Conservation (phyloP, 1,140 invertebrate species). For the Diuraphis noxia region DNA sequence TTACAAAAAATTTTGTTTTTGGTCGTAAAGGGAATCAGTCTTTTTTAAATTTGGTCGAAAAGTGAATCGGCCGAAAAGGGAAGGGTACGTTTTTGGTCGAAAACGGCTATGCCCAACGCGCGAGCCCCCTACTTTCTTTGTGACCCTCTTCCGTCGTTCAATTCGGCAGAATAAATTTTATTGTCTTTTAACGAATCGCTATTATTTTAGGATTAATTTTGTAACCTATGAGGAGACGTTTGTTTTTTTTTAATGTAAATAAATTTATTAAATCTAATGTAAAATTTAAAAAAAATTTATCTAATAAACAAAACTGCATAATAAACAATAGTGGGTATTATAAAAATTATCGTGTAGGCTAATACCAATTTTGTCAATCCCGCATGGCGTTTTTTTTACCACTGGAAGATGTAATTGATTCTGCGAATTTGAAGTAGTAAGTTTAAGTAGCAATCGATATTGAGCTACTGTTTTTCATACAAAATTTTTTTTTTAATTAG, state of each 20-base stretch:
- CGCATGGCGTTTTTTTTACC: too few species aligned
- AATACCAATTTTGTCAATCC: too few species aligned
- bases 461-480: neutral
- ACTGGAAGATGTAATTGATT: too few species aligned
- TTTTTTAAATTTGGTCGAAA: too few species aligned
- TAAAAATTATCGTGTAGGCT: too few species aligned
- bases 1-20: too few species aligned
- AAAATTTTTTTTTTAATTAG: neutral
- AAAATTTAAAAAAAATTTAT: neutral
- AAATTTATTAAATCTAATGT: neutral
- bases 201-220: neutral
- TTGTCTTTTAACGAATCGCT: neutral
- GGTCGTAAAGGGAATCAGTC: too few species aligned
- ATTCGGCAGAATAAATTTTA: neutral
- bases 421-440: too few species aligned
- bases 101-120: too few species aligned
- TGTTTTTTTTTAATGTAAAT: neutral
- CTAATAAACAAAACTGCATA: neutral
- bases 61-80: too few species aligned
- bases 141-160: neutral
- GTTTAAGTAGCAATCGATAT: neutral
- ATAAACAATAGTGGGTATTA: too few species aligned
- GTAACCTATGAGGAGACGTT: neutral
- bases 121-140: neutral
- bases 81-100: too few species aligned